Evolutionary conservation across 2,113 vertebrate species (phyloP).

Genomic region (Strigops habroptila): DNA sequence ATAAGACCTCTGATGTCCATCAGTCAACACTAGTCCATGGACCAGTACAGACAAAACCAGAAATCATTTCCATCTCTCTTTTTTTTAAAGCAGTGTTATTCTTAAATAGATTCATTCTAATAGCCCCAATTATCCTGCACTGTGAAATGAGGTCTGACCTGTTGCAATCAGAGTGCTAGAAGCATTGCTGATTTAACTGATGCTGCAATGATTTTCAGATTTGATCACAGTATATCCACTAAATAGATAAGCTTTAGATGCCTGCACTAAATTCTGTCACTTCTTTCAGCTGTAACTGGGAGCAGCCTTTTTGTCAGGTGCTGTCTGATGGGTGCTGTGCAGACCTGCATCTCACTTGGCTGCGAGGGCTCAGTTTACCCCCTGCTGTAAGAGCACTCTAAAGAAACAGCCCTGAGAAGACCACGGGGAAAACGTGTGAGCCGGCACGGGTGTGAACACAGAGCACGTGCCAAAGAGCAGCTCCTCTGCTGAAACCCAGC

Average conservation of each 20-base stretch:
- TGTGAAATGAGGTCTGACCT: not conserved
- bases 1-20: not conserved
- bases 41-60: not conserved
- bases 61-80: not conserved
- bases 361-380: not conserved
- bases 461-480: not conserved
- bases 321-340: not conserved
- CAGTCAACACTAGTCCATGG: not conserved
- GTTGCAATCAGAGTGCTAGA: not conserved
- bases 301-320: not conserved
- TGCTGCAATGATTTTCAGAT: not conserved
- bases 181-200: not conserved
- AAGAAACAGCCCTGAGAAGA: not conserved
- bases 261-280: not conserved
- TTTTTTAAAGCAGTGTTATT: not conserved
- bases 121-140: not conserved
- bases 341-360: not conserved
- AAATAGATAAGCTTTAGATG: not conserved
- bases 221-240: not conserved
- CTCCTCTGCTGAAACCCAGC: not conserved
- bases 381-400: not conserved
- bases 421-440: fast-evolving
- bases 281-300: not conserved
- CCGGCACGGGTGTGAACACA: not conserved
- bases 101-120: not conserved